Conservation (phyloP, 2,113 vertebrate genomes). For the Carettochelys insculpta region DNA sequence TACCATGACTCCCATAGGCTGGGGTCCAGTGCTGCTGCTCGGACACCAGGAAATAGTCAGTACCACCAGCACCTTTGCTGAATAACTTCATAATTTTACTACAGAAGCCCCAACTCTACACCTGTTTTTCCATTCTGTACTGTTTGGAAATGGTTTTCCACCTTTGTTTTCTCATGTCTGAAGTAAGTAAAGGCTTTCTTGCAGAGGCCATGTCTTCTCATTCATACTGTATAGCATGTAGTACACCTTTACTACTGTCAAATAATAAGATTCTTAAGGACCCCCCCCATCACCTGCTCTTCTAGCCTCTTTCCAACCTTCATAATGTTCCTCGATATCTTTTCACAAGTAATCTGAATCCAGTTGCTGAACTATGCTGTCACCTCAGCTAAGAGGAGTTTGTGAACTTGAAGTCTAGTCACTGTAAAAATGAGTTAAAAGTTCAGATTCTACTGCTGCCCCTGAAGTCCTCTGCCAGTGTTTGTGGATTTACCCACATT, state of each 20-base stretch:
- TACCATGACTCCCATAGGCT: background rate
- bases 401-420: background rate
- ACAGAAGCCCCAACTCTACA: background rate
- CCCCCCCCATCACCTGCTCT: background rate
- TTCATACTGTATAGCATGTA: background rate
- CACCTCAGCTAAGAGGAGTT: background rate
- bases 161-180: background rate
- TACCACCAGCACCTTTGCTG: background rate
- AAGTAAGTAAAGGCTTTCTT: accelerated
- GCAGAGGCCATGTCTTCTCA: background rate
- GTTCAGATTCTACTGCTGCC: background rate
- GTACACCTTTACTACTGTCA: too few species aligned
- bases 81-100: background rate
- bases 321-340: background rate
- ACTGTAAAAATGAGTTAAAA: background rate
- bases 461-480: background rate
- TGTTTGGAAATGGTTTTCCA: background rate
- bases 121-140: background rate
- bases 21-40: background rate
- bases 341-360: background rate
- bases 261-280: too few species aligned
- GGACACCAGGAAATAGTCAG: background rate
- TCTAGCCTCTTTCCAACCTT: background rate
- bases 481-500: background rate
- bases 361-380: background rate